Percentiles rank a stretch among this genome's conserved stretches.
Evolutionary conservation across 2,113 vertebrate genomes (phyloP).

Genomic region (Mastomys natalensis): DNA sequence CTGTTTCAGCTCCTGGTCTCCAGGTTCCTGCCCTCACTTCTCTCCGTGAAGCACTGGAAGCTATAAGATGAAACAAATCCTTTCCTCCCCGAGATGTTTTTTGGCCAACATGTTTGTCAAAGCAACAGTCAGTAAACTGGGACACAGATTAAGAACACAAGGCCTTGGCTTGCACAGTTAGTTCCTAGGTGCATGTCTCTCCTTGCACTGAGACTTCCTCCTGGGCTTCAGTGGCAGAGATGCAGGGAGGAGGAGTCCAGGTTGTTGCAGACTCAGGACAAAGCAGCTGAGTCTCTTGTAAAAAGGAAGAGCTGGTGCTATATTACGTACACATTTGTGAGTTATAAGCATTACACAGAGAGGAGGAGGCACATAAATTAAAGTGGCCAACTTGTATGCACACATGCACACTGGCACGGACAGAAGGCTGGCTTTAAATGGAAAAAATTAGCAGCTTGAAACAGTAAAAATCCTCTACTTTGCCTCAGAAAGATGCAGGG

Average conservation of each 20-base stretch:
- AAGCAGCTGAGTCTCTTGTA: conserved; percentile 32
- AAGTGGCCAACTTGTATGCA: conserved; percentile 76
- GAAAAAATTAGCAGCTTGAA: conserved; percentile 84
- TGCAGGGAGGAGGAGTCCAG: not conserved
- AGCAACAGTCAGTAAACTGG: not conserved
- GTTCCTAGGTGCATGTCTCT: not conserved
- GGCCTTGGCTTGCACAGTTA: not conserved
- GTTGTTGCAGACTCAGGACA: not conserved
- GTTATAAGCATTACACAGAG: conserved; percentile 62
- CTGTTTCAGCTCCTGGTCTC: not conserved
- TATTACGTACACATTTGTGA: conserved; percentile 62
- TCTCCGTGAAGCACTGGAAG: not conserved
- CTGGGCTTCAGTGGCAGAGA: not conserved
- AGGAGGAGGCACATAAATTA: conserved; percentile 78
- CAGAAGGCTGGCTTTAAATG: conserved; percentile 83
- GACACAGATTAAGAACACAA: not conserved
- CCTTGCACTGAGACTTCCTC: not conserved
- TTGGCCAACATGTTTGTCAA: not conserved
- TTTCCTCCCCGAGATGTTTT: not conserved
- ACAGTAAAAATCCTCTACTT: conserved; percentile 82
- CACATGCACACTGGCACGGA: conserved; percentile 73
- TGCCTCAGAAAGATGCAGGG: conserved; percentile 82
- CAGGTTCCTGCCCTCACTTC: not conserved
- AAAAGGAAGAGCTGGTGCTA: conserved; percentile 57
- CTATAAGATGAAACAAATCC: not conserved